A percentile compares a stretch with the other conserved stretches of the same genome.
Conservation (phyloP, 2,888 invertebrate genomes). For the Notodonta dromedarius region DNA sequence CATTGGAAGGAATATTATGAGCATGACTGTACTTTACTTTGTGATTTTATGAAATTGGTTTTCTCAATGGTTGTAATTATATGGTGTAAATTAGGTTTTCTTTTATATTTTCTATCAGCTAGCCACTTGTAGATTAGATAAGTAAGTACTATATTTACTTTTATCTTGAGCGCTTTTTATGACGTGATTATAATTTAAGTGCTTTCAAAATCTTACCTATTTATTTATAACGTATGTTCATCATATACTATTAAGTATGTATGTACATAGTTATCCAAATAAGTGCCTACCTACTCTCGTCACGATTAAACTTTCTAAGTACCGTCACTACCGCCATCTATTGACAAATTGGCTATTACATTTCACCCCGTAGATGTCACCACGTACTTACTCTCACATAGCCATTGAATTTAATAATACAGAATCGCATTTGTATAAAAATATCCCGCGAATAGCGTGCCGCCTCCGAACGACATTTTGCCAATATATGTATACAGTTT, state of each 20-base stretch:
- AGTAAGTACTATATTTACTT: no score
- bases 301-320: neutral
- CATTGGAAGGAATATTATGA: conserved; percentile 8
- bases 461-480: conserved; percentile 58
- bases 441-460: conserved; percentile 34
- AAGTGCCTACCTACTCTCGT: no score
- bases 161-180: no score
- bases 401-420: conserved; percentile 37
- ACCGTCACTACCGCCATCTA: conserved; percentile 3
- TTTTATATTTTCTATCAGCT: no score
- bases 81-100: no score
- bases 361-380: neutral
- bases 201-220: no score
- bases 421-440: conserved; percentile 37
- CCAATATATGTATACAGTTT: conserved; percentile 61
- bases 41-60: neutral
- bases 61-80: neutral
- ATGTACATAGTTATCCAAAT: no score
- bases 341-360: conserved; percentile 7
- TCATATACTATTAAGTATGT: no score
- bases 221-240: no score
- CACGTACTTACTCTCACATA: neutral
- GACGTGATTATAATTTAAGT: no score
- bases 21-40: conserved; percentile 17
- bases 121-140: no score